Base-by-base conservation (phyloP, 2,113 vertebrate species). In the Lucifuga dentata region DNA sequence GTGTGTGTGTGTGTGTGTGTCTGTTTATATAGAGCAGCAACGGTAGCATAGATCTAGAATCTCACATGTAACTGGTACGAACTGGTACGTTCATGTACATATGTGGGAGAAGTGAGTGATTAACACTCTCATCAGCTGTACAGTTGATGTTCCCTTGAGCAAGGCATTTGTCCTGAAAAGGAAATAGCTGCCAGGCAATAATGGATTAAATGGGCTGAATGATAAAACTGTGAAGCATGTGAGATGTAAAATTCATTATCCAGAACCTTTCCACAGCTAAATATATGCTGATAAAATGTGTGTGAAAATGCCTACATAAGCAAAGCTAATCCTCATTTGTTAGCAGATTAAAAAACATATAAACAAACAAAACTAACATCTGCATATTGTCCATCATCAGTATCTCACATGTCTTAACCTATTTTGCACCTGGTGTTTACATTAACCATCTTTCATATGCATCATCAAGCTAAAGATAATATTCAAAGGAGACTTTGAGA, bases 371-470 rank as follows among this genome's bases (percentile, higher is more conserved):
- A 56, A 39, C n/a, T n/a, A 17, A 29, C 5, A n/a, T 6, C 43
- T 72, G 48, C 7, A 32, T 6, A 53, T 52, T 41, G 24, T 43
- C 48, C 43, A 55, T 12, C 41, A 68, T 76, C 55, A 36, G 29
- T 29, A 11, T 68, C 39, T 26, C 15, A 68, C 49, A 46, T 33
- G 45, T 64, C 29, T 38, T 29, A 71, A 46, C 19, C 38, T 64
- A 56, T 24, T 55, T 67, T 78, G 41, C 51, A 46, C 70, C 26
- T 57, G 33, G 20, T 29, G 26, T 29, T 29, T 29, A 7, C n/a
- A n/a, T n/a, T n/a, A n/a, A n/a, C n/a, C n/a, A n/a, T n/a, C n/a
- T n/a, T n/a, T n/a, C n/a, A n/a, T n/a, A n/a, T n/a, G n/a, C n/a
- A n/a, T n/a, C n/a, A n/a, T n/a, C n/a, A n/a, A n/a, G n/a, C n/a